Evolutionary conservation across 2,888 invertebrate genomes (phyloP).

Genomic region (Callimorpha dominula): DNA sequence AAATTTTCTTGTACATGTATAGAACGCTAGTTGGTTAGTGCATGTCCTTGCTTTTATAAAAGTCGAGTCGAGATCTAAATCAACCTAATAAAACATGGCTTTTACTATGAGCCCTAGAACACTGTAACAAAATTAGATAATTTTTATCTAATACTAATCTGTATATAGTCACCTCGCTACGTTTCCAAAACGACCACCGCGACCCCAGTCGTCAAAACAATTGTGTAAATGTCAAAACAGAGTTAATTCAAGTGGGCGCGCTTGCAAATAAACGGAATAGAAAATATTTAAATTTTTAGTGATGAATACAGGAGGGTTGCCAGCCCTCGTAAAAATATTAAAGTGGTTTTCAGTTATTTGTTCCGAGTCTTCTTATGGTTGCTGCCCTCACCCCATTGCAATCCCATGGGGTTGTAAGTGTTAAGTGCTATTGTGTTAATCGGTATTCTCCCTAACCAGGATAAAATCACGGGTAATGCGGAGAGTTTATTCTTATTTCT

Average conservation of each 20-base stretch:
- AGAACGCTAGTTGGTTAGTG: no score
- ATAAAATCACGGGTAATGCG: background rate
- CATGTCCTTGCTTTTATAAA: no score
- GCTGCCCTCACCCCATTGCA: background rate
- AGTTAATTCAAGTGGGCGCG: background rate
- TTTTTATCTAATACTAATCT: no score
- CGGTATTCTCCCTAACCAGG: background rate
- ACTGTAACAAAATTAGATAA: background rate
- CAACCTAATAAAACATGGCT: background rate
- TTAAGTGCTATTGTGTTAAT: slow-evolving; percentile 20
- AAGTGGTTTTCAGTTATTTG: slow-evolving; percentile 16
- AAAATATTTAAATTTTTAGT: background rate
- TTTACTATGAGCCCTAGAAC: background rate
- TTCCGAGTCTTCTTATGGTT: slow-evolving; percentile 1
- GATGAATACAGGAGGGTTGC: slow-evolving; percentile 2
- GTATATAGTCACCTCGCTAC: no score
- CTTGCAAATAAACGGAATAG: background rate
- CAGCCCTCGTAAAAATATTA: slow-evolving; percentile 3
- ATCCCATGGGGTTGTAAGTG: slow-evolving; percentile 16
- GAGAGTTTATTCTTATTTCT: background rate
- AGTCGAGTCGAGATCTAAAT: no score
- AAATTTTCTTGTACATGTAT: no score
- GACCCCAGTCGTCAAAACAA: background rate
- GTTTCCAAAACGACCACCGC: background rate
- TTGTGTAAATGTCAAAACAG: background rate